Conservation (phyloP, 2,113 vertebrate species). For the Apteryx mantelli region DNA sequence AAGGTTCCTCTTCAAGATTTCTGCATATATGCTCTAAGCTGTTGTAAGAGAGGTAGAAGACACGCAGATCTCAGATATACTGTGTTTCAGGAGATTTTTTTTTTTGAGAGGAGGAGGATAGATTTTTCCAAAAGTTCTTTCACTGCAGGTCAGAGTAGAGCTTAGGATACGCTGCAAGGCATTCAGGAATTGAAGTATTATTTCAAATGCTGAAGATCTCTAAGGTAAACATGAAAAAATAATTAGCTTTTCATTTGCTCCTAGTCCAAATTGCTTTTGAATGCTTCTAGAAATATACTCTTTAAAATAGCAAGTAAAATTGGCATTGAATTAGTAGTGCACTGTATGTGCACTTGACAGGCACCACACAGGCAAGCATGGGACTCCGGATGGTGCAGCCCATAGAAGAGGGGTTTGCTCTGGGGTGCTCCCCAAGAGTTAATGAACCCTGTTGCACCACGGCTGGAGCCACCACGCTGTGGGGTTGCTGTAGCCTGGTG, state of each 20-base stretch:
- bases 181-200: neutral
- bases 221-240: neutral
- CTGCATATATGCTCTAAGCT: neutral
- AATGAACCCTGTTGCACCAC: no score
- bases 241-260: neutral
- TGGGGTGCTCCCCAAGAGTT: no score
- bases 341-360: neutral
- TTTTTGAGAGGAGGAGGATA: neutral
- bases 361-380: no score
- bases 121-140: neutral
- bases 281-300: neutral
- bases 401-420: no score
- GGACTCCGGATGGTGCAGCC: no score
- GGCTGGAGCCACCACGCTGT: no score
- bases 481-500: no score
- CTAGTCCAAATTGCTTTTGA: slow-evolving; percentile 9
- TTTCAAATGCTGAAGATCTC: neutral
- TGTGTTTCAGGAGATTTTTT: neutral
- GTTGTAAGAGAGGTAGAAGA: neutral
- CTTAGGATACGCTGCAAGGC: neutral
- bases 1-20: neutral
- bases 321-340: neutral
- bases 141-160: neutral
- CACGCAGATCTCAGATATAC: neutral
- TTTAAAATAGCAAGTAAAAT: slow-evolving; percentile 4